Evolutionary conservation across 2,113 vertebrate genomes (phyloP).

Genomic region (Balaenoptera acutorostrata): DNA sequence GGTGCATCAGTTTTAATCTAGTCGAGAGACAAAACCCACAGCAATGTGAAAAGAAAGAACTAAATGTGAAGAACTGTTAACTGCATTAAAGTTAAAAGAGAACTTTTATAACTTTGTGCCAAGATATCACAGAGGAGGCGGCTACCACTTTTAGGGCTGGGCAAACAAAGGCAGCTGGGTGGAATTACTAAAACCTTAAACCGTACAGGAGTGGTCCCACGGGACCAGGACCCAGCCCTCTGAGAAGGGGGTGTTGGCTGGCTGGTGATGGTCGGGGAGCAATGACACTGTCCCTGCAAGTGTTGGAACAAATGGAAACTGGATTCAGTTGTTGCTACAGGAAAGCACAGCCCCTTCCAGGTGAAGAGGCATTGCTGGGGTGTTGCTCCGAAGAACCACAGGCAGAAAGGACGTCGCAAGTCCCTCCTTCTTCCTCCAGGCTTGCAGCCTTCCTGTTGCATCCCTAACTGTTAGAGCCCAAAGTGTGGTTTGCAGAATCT

Average conservation of each 20-base stretch:
- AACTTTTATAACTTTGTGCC: background rate
- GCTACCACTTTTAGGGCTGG: background rate
- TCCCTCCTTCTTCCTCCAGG: background rate
- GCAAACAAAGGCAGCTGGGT: background rate
- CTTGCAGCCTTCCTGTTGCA: background rate
- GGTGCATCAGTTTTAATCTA: background rate
- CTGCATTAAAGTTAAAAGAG: background rate
- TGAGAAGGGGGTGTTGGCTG: background rate
- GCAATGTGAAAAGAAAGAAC: background rate
- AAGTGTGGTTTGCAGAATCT: background rate
- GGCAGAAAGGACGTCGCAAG: background rate
- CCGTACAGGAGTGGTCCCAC: background rate
- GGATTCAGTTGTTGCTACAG: background rate
- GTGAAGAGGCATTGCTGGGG: background rate
- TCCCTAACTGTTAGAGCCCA: background rate
- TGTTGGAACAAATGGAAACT: background rate
- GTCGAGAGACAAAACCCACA: background rate
- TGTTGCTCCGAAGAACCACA: background rate
- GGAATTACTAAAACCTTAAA: background rate
- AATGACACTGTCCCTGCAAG: background rate
- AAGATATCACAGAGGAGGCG: background rate
- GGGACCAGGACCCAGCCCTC: background rate
- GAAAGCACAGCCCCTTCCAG: background rate
- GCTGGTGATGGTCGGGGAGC: background rate
- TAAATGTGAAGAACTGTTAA: background rate